Percentiles rank a stretch among this genome's conserved stretches.
Conservation (phyloP, 1,140 invertebrate species). For the Rhyzopertha dominica region DNA sequence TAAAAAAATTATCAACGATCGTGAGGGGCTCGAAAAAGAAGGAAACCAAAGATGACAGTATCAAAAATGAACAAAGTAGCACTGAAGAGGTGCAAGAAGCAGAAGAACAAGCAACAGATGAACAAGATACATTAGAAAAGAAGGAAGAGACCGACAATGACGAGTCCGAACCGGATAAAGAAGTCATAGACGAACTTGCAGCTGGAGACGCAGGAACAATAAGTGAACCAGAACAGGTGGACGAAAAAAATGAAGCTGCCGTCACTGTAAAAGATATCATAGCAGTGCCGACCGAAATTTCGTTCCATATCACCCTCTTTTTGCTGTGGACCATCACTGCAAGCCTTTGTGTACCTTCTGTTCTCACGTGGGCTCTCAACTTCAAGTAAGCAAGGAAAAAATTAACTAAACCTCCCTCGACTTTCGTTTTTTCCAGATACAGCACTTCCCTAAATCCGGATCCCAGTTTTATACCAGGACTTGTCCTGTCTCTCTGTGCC, state of each 20-base stretch:
- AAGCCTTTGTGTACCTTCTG: conserved; percentile 51
- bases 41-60: conserved; percentile 8
- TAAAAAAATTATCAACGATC: conserved; percentile 40
- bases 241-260: too few relatives aligned
- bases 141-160: conserved; percentile 2
- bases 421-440: conserved; percentile 46
- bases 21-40: not conserved
- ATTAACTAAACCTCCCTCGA: conserved; percentile 2
- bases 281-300: conserved; percentile 43
- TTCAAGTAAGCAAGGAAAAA: conserved; percentile 55
- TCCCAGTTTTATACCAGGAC: conserved; percentile 48
- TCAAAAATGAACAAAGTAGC: conserved; percentile 4
- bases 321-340: conserved; percentile 53
- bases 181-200: not conserved
- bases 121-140: not conserved
- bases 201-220: not conserved
- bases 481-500: conserved; percentile 49
- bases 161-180: not conserved
- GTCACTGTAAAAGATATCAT: conserved; percentile 11
- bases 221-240: not conserved
- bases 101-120: too few relatives aligned
- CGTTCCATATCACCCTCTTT: conserved; percentile 58
- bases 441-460: conserved; percentile 49
- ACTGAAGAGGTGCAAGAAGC: not conserved
- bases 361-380: conserved; percentile 58